These are phyloP conservation scores for Tipula confusa DNA, from an alignment of 2,888 invertebrate genomes.

Conservation along the genomic window DNA sequence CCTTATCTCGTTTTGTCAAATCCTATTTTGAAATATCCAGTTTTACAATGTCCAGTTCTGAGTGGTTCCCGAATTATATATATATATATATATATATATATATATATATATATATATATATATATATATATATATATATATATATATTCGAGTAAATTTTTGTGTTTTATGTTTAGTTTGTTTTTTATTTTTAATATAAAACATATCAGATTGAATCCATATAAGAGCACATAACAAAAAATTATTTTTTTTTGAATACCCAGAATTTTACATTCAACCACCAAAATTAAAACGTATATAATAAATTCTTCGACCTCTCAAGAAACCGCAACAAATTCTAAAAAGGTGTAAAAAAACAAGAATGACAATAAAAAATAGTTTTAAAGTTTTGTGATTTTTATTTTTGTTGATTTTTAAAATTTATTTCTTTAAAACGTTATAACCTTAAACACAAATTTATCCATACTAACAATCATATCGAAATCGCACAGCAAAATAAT, in stretches of 20 bases:
- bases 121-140: too few species aligned
- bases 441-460: conserved; percentile 12
- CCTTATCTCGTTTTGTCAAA: too few species aligned
- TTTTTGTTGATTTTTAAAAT: background rate
- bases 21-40: too few species aligned
- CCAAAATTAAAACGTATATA: background rate
- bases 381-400: background rate
- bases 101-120: too few species aligned
- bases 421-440: background rate
- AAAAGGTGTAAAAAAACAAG: conserved; percentile 21
- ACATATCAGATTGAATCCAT: background rate
- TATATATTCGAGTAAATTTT: too few species aligned
- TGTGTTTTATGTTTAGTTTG: too few species aligned
- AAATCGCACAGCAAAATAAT: background rate
- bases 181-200: too few species aligned
- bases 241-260: background rate
- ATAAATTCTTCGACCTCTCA: background rate
- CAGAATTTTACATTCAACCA: background rate
- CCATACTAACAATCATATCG: background rate
- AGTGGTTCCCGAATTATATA: too few species aligned
- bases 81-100: too few species aligned
- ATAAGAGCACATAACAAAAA: background rate
- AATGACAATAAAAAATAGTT: background rate
- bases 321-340: conserved; percentile 16
- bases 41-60: too few species aligned